Percentiles rank a stretch among this genome's conserved stretches.
Evolutionary conservation across 2,113 vertebrate genomes (phyloP).

Genomic region (Spheniscus mendiculus): DNA sequence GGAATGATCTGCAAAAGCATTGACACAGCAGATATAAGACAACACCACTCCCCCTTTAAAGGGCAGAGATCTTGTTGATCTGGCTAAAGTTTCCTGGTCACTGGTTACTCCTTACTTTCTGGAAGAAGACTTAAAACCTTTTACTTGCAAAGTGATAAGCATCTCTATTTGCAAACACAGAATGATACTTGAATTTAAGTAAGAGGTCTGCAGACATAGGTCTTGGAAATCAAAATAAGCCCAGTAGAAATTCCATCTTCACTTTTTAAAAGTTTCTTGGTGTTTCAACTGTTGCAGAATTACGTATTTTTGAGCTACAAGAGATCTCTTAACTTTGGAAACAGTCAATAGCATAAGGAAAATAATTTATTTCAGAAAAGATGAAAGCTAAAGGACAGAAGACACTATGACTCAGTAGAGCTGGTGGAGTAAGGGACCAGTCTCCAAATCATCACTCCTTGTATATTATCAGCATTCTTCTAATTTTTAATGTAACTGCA

Average conservation of each 20-base stretch:
- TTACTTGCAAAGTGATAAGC: neutral
- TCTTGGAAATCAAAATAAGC: neutral
- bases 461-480: neutral
- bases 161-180: neutral
- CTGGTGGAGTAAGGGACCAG: neutral
- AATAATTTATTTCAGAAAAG: neutral
- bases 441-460: neutral
- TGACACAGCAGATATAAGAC: neutral
- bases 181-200: neutral
- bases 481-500: neutral
- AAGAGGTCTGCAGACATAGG: neutral
- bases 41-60: neutral
- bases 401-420: neutral
- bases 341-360: neutral
- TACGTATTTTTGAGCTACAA: neutral
- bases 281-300: neutral
- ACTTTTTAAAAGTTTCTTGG: neutral
- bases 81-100: neutral
- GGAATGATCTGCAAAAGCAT: neutral
- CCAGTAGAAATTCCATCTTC: neutral
- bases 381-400: neutral
- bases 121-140: neutral
- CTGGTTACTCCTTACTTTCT: neutral
- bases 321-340: neutral
- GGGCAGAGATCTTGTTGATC: neutral